Base-by-base conservation (phyloP, 2,113 vertebrate species). In the Tricholaema leucomelas region DNA sequence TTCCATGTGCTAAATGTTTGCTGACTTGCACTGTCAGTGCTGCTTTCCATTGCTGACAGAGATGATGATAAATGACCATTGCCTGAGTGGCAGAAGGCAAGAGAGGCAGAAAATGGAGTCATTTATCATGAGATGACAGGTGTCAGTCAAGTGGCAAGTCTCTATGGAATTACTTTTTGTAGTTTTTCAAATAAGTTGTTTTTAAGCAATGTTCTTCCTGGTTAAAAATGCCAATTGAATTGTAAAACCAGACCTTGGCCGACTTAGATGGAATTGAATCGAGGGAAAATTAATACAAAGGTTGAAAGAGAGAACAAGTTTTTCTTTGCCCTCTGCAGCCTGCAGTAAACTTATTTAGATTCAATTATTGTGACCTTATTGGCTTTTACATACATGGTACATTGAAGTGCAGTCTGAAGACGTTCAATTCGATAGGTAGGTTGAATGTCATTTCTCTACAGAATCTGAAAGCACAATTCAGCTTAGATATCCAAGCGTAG, bases 1-100 rank as follows among this genome's bases (percentile, higher is more conserved):
- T 98, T 99, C 98, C 97, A 98, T 99, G 99, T 98, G 99, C 99
- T 99, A 99, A 99, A 99, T 99, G 99, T 99, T 99, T 99, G 99
- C 99, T 99, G 99, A 99, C 99, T 99, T 98, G 99, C 98, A 99
- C 99, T 99, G 99, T 99, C 99, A 99, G 98, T 98, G 98, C 98
- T 87, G 98, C 98, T 99, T 99, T 99, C 98, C 98, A 98, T 97
- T 97, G 98, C 98, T 99, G 99, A 99, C 99, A 99, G 98, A 98
- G 98, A 99, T 98, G 99, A 99, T 99, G 99, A 99, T 99, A 98
- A 99, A 99, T 99, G 99, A 99, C 99, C 98, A 95, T 98, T 98
- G 98, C 98, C 97, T 97, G 98, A 98, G 98, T 99, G 98, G 98
- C 99, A 99, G 99, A 99, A 99, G 99, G 99, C 98, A 99, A 98